These are phyloP conservation scores for Anthoscopus minutus DNA, from an alignment of 2,113 vertebrate genomes.

Conservation along the genomic window DNA sequence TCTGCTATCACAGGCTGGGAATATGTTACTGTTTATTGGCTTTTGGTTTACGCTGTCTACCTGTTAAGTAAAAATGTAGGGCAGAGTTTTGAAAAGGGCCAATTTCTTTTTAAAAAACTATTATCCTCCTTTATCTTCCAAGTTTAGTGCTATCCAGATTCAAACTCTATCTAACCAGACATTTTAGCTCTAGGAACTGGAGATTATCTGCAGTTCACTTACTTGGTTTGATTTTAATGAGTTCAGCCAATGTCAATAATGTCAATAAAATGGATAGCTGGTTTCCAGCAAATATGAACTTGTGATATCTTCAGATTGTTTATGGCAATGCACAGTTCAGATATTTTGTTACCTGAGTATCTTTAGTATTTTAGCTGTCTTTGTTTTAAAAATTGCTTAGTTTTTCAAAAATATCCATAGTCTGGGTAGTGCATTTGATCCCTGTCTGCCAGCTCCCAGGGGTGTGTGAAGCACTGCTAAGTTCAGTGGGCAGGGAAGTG, in stretches of 20 bases:
- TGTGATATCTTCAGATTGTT: background rate
- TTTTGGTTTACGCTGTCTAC: background rate
- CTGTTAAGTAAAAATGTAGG: conserved; percentile 1
- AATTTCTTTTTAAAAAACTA: background rate
- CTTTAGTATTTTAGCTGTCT: background rate
- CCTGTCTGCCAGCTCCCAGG: background rate
- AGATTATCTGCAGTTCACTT: background rate
- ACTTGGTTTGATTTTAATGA: background rate
- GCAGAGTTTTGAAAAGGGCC: background rate
- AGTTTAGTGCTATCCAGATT: background rate
- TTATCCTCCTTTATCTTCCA: background rate
- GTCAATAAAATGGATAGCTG: background rate
- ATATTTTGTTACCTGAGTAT: background rate
- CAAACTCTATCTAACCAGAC: background rate
- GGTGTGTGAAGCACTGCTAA: background rate
- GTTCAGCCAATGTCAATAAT: background rate
- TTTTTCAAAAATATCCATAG: background rate
- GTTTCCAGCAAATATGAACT: background rate
- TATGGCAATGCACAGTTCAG: background rate
- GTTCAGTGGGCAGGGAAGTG: background rate
- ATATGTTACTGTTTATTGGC: background rate
- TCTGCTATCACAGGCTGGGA: background rate
- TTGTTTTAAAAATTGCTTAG: background rate
- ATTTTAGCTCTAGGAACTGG: background rate
- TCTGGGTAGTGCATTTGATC: background rate